phyloP scores from a whole-genome alignment of 1,140 invertebrate genomes.

The Battus philenor region DNA sequence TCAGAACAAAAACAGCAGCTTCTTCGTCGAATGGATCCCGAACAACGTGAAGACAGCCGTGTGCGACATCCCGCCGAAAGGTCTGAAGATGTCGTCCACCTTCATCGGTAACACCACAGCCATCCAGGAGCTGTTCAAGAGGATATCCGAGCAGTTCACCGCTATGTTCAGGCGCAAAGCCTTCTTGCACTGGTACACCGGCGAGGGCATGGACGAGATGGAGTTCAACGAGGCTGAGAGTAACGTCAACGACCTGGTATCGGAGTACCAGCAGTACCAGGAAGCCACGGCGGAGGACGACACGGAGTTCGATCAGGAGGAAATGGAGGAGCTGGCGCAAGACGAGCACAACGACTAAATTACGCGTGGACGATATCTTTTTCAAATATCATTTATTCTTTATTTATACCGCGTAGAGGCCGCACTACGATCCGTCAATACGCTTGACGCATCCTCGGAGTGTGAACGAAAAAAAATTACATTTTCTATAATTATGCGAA shows the following conservation, averaged over 20 bases:
- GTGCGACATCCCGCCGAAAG: slow-evolving; percentile 79
- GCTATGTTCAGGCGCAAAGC: slow-evolving; percentile 92
- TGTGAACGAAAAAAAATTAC: slow-evolving; percentile 36
- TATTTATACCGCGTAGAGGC: slow-evolving; percentile 44
- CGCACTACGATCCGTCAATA: slow-evolving; percentile 42
- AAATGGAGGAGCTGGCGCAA: slow-evolving; percentile 63
- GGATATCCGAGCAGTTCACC: slow-evolving; percentile 80
- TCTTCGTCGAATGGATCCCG: slow-evolving; percentile 92
- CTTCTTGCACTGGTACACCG: slow-evolving; percentile 86
- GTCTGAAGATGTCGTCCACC: slow-evolving; percentile 86
- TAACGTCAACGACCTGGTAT: slow-evolving; percentile 66
- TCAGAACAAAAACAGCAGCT: slow-evolving; percentile 82
- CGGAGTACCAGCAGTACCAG: slow-evolving; percentile 92
- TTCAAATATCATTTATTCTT: slow-evolving; percentile 29
- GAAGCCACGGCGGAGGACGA: slow-evolving; percentile 83
- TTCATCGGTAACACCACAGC: slow-evolving; percentile 88
- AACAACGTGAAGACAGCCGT: slow-evolving; percentile 78
- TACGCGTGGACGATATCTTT: slow-evolving; percentile 13
- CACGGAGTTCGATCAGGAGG: slow-evolving; percentile 78
- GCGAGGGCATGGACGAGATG: slow-evolving; percentile 93
- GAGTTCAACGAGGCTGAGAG: slow-evolving; percentile 89
- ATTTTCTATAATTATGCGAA: slow-evolving; percentile 38
- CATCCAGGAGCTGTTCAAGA: slow-evolving; percentile 86
- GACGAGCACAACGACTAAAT: slow-evolving; percentile 56
- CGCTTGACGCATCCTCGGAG: slow-evolving; percentile 34